A percentile compares a stretch with the other conserved stretches of the same genome.
These are phyloP conservation scores for Mobula hypostoma DNA, from an alignment of 2,113 vertebrate species.

Conservation along the genomic window DNA sequence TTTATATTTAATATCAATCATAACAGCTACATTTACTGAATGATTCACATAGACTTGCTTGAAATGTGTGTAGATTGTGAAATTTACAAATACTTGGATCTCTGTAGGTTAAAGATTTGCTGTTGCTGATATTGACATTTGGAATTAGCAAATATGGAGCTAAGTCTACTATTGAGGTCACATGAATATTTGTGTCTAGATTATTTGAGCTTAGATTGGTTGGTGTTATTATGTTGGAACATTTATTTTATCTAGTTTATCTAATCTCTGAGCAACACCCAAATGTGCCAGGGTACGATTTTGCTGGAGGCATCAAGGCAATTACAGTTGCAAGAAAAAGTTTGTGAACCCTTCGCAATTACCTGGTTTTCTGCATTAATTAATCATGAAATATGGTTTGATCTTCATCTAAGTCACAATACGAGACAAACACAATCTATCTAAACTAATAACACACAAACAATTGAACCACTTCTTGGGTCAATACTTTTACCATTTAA, in stretches of 20 bases:
- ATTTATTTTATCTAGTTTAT: not conserved
- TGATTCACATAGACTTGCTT: not conserved
- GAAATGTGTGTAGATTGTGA: not conserved
- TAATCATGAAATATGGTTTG: too few relatives aligned
- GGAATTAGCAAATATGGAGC: not conserved
- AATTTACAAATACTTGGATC: not conserved
- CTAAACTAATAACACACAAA: too few relatives aligned
- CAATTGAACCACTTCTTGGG: too few relatives aligned
- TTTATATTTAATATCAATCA: not conserved
- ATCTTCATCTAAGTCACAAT: too few relatives aligned
- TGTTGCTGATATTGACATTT: not conserved
- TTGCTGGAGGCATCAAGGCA: not conserved
- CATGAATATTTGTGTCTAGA: not conserved
- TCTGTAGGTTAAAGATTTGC: not conserved
- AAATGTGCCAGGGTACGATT: not conserved
- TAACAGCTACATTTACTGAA: not conserved
- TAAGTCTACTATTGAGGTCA: not conserved
- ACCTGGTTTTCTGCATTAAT: too few relatives aligned
- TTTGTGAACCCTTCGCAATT: too few relatives aligned
- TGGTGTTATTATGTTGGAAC: not conserved
- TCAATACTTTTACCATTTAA: too few relatives aligned
- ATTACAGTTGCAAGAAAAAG: not conserved
- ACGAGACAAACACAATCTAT: too few relatives aligned
- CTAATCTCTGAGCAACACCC: not conserved
- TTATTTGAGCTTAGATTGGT: not conserved